Percentiles rank a stretch among this genome's conserved stretches.
Evolutionary conservation across 2,888 invertebrate species (phyloP).

Genomic region (Polydrusus cervinus): DNA sequence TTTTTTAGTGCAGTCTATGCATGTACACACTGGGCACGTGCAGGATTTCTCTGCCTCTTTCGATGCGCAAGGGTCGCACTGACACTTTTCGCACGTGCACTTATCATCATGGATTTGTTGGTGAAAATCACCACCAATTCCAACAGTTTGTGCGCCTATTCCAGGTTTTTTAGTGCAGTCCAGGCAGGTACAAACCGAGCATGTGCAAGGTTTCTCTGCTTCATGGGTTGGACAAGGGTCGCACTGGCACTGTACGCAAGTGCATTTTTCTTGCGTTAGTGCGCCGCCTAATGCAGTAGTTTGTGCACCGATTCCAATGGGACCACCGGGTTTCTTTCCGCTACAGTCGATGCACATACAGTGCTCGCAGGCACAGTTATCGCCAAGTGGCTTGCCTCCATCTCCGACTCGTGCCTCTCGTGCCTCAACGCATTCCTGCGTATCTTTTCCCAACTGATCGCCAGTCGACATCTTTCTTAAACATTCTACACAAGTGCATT

Average conservation of each 20-base stretch:
- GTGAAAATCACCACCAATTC: too few species aligned
- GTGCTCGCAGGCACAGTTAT: conserved; percentile 46
- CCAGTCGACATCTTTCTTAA: conserved; percentile 33
- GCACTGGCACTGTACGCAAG: too few species aligned
- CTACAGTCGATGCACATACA: conserved; percentile 54
- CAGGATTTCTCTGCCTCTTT: neutral
- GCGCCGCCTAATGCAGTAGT: too few species aligned
- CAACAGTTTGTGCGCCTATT: neutral
- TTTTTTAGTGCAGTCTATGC: neutral
- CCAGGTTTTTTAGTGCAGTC: neutral
- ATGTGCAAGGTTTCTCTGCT: too few species aligned
- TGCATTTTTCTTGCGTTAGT: too few species aligned
- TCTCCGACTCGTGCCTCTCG: neutral
- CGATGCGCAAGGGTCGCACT: neutral
- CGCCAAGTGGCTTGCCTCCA: neutral
- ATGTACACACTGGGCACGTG: neutral
- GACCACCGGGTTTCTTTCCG: conserved; percentile 23
- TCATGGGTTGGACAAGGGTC: too few species aligned
- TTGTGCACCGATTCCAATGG: too few species aligned
- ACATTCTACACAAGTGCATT: conserved; percentile 45
- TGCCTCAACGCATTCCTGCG: neutral
- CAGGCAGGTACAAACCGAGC: too few species aligned
- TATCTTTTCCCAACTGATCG: neutral
- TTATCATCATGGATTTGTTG: neutral
- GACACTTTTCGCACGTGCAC: neutral